A percentile compares a stretch with the other conserved stretches of the same genome.
These are phyloP conservation scores for Miniopterus natalensis DNA, from an alignment of 2,113 vertebrate species.

Conservation along the genomic window DNA sequence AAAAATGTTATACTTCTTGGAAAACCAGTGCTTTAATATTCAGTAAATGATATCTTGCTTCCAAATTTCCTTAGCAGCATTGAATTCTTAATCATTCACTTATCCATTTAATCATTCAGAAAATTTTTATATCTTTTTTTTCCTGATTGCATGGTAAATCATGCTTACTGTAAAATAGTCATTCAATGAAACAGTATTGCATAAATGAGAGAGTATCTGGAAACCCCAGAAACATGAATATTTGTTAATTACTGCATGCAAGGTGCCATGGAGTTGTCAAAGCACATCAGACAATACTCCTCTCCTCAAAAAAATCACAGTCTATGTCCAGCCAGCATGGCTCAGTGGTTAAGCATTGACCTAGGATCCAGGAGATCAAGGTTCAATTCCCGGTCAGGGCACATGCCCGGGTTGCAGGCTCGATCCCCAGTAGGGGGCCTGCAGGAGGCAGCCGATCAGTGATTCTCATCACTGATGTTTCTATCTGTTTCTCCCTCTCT, in stretches of 20 bases:
- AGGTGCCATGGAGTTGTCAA: neutral
- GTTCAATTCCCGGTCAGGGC: too few relatives aligned
- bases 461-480: too few relatives aligned
- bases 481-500: too few relatives aligned
- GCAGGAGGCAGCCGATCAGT: too few relatives aligned
- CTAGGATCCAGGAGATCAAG: too few relatives aligned
- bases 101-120: slow-evolving; percentile 73
- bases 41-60: slow-evolving; percentile 72
- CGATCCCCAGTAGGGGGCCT: too few relatives aligned
- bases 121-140: slow-evolving; percentile 54
- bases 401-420: too few relatives aligned
- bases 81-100: slow-evolving; percentile 77
- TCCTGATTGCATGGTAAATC: slow-evolving; percentile 53
- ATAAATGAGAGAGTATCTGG: slow-evolving; percentile 24
- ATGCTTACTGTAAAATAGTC: slow-evolving; percentile 70
- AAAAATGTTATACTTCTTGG: slow-evolving; percentile 71
- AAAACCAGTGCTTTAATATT: slow-evolving; percentile 70
- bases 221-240: slow-evolving; percentile 32
- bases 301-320: neutral
- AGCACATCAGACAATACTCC: neutral
- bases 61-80: slow-evolving; percentile 53
- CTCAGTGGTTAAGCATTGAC: too few relatives aligned
- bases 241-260: slow-evolving; percentile 6
- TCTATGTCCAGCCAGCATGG: neutral
- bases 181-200: slow-evolving; percentile 48